Percentiles rank a stretch among this genome's conserved stretches.
phyloP scores from a whole-genome alignment of 2,888 invertebrate genomes.

The Aphidoletes aphidimyza region DNA sequence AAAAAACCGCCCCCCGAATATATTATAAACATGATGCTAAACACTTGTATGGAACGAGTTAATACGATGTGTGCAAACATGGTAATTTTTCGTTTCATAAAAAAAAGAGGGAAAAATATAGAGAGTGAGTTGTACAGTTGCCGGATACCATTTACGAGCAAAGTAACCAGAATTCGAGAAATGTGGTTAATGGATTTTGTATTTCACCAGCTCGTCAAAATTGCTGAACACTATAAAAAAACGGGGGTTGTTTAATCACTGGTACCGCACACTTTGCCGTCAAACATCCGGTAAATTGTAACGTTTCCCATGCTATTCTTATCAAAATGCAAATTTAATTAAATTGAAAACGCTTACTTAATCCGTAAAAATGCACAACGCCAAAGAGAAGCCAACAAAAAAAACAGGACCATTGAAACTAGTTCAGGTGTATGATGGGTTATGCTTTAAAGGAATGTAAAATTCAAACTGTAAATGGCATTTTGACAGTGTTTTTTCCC shows the following conservation, averaged over 20 bases:
- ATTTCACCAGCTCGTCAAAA: constrained; percentile 15
- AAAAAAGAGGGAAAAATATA: neutral
- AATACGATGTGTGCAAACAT: neutral
- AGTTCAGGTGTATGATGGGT: no score
- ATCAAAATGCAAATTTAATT: constrained; percentile 49
- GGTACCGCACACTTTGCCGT: no score
- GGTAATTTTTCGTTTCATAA: no score
- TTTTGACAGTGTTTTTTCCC: no score
- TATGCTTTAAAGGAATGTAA: no score
- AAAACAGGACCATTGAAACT: no score
- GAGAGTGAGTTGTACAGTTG: neutral
- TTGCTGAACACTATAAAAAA: neutral
- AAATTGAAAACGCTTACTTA: neutral
- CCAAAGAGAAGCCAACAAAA: neutral
- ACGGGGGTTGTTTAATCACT: constrained; percentile 2
- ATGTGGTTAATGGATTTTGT: neutral
- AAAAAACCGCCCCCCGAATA: neutral
- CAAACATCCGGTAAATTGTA: neutral
- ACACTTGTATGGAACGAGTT: constrained; percentile 17
- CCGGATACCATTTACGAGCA: neutral
- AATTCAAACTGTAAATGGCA: no score
- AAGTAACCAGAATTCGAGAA: constrained; percentile 24
- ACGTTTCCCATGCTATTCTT: neutral
- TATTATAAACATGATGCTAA: constrained; percentile 4
- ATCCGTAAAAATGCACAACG: neutral